phyloP scores from a whole-genome alignment of 2,888 invertebrate species.

The Sussaba pulchella region DNA sequence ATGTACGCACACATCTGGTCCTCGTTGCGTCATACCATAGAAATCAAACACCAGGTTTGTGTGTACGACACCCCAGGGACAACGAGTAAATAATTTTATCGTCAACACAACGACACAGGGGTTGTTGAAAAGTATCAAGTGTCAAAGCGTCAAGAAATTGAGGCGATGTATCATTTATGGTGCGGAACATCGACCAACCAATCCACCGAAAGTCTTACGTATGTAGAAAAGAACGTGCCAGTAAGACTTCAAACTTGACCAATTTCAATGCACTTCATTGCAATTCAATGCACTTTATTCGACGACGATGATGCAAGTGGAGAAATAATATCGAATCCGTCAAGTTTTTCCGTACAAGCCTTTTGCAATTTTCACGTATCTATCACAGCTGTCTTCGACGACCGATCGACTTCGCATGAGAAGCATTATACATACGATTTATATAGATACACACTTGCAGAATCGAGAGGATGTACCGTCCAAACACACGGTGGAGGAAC shows the following conservation, averaged over 20 bases:
- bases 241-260: no score
- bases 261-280: no score
- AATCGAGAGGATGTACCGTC: slow-evolving; percentile 36
- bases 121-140: neutral
- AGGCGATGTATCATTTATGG: slow-evolving; percentile 10
- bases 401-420: neutral
- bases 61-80: slow-evolving; percentile 56
- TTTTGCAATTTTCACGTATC: no score
- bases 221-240: no score
- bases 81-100: slow-evolving; percentile 60
- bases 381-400: no score
- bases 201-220: neutral
- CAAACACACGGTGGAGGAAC: slow-evolving; percentile 59
- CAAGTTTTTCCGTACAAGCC: no score
- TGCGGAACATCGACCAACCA: slow-evolving; percentile 18
- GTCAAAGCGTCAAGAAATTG: slow-evolving; percentile 39
- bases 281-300: no score
- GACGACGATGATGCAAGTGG: no score
- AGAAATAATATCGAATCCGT: no score
- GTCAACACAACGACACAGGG: slow-evolving; percentile 45
- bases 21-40: slow-evolving; percentile 5
- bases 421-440: slow-evolving; percentile 24
- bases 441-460: slow-evolving; percentile 49
- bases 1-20: slow-evolving; percentile 56
- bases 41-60: slow-evolving; percentile 24